These are phyloP conservation scores for Hemaris fuciformis DNA, from an alignment of 2,888 invertebrate species.

Conservation along the genomic window DNA sequence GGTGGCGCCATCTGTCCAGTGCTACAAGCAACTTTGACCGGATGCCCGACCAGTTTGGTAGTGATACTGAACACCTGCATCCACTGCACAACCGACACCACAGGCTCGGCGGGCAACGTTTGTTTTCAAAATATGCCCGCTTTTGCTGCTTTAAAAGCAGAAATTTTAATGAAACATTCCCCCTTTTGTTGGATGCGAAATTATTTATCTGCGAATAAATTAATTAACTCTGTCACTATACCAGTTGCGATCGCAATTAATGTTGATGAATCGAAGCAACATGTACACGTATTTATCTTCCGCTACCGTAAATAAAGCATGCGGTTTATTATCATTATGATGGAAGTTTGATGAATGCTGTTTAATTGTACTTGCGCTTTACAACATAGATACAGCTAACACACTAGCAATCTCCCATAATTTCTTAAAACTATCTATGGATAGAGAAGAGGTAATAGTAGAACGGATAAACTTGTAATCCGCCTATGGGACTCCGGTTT, in stretches of 20 bases:
- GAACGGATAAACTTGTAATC: no score
- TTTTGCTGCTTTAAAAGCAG: not conserved
- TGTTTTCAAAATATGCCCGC: slow-evolving; percentile 25
- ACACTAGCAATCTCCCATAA: no score
- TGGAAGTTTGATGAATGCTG: not conserved
- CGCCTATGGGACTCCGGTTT: no score
- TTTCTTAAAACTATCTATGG: no score
- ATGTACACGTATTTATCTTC: slow-evolving; percentile 4
- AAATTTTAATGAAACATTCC: slow-evolving; percentile 8
- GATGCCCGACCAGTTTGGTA: slow-evolving; percentile 77
- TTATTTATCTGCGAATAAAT: slow-evolving; percentile 10
- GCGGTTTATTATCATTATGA: not conserved
- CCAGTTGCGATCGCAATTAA: slow-evolving; percentile 4
- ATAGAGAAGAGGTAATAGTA: no score
- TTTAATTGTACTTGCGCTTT: no score
- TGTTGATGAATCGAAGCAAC: slow-evolving; percentile 7
- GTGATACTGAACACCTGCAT: slow-evolving; percentile 75
- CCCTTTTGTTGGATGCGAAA: slow-evolving; percentile 4
- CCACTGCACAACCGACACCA: slow-evolving; percentile 39
- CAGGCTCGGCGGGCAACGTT: slow-evolving; percentile 34
- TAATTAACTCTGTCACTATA: slow-evolving; percentile 8
- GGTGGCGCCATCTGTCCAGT: slow-evolving; percentile 71
- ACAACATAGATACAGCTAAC: no score
- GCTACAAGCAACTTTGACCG: slow-evolving; percentile 54
- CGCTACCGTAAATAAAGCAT: not conserved